Conservation (phyloP, 2,888 invertebrate species). For the Ephialtes manifestator region DNA sequence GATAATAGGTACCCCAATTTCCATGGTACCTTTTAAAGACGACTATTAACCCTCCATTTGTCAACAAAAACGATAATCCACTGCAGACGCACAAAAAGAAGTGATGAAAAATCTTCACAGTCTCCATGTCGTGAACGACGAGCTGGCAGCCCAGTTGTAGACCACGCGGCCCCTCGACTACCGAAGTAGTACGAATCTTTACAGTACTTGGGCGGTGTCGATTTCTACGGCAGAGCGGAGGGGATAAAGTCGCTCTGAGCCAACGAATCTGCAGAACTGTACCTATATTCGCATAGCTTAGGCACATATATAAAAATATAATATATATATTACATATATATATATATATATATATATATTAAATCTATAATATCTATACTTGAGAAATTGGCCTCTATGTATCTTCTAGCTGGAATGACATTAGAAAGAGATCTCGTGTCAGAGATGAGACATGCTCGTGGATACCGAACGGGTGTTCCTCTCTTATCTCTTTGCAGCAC, state of each 20-base stretch:
- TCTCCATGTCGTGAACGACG: not conserved
- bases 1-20: not conserved
- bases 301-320: not conserved
- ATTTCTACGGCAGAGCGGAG: slow-evolving; percentile 2
- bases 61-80: not conserved
- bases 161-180: not conserved
- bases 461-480: slow-evolving; percentile 61
- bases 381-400: slow-evolving; percentile 9
- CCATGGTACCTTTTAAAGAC: not conserved
- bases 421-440: slow-evolving; percentile 36
- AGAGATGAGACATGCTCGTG: slow-evolving; percentile 42
- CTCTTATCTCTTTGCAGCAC: slow-evolving; percentile 73
- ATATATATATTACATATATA: too few relatives aligned
- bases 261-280: not conserved
- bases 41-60: not conserved
- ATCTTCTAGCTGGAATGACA: slow-evolving; percentile 35
- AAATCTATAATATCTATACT: not conserved
- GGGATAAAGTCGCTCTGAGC: not conserved
- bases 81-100: slow-evolving; percentile 1
- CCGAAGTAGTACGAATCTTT: slow-evolving; percentile 5
- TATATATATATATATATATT: not conserved
- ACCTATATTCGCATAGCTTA: not conserved
- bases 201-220: not conserved
- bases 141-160: not conserved
- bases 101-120: not conserved